phyloP scores from a whole-genome alignment of 2,113 vertebrate species.

The Odontophorus gujanensis region DNA sequence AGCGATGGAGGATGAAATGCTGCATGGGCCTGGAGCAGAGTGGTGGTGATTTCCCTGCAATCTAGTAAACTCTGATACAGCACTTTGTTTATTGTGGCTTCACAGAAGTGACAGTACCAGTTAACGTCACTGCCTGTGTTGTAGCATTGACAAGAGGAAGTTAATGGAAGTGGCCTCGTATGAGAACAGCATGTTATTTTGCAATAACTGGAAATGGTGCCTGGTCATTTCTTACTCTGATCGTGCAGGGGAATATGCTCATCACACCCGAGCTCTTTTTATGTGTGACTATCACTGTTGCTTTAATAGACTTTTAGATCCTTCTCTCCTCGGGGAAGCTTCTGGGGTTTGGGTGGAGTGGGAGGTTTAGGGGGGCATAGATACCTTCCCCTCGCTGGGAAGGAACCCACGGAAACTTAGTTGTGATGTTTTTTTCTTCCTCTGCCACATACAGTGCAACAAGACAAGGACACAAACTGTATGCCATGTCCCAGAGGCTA shows the following conservation, averaged over 20 bases:
- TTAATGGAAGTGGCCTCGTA: not conserved
- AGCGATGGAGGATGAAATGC: not conserved
- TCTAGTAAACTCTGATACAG: not conserved
- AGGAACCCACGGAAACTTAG: not conserved
- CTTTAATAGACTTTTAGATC: not conserved
- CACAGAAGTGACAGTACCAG: not conserved
- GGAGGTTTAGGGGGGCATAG: not conserved
- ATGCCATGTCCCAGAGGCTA: slow-evolving; percentile 81
- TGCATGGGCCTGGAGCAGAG: not conserved
- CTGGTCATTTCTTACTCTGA: not conserved
- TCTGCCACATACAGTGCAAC: slow-evolving; percentile 75
- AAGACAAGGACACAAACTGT: slow-evolving; percentile 77
- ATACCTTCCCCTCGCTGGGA: not conserved
- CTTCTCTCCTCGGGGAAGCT: not conserved
- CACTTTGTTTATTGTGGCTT: not conserved
- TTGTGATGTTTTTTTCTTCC: not conserved
- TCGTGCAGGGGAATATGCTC: not conserved
- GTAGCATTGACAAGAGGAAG: not conserved
- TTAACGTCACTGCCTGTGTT: not conserved
- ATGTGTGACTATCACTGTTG: not conserved
- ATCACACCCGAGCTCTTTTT: not conserved
- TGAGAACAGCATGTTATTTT: slow-evolving; percentile 1
- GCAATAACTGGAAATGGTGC: not conserved
- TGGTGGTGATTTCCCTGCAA: not conserved
- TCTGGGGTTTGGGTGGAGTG: accelerated